Base-by-base conservation (phyloP, 2,113 vertebrate species). In the Mellivora capensis region DNA sequence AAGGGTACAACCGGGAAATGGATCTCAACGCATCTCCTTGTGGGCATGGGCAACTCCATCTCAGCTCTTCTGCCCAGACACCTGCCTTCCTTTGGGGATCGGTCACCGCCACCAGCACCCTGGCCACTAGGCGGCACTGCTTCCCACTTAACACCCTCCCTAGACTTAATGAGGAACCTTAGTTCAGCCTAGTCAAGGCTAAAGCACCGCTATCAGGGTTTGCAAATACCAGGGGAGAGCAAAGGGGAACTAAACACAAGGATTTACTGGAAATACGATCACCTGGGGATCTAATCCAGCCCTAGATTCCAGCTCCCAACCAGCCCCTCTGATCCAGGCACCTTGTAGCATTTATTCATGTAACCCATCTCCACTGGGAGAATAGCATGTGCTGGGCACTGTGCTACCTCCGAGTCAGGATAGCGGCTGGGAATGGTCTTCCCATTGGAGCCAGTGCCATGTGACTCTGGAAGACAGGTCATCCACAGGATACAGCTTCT, bases 381-480 rank as follows among this genome's bases (percentile, higher is more conserved):
- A 71, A 57, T n/a, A 39, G 13, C 42, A 14, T 1, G 12, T 17
- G 42, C 44, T 27, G 25, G 39, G 79, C 52, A 76, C 93, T n/a
- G 15, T 31, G 42, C 39, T 39, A 54, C n/a, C 14, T 1, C 47
- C 11, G 2, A 54, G 67, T 27, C 49, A 34, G n/a, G n/a, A 23
- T 23, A 37, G 23, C 44, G 31, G n/a, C 77, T 67, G 29, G 72
- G 47, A 87, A 7, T 42, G 29, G 37, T 54, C 20, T 61, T 31
- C 23, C 25, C 7, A 6, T 21, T 0, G 2, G 54, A 72, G 37
- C 18, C 0, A 14, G 14, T 52, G 18, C 83, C n/a, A 1, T 3
- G 47, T 42, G 27, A 69, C 37, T 37, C 90, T 59, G 2, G 3
- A 29, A 85, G 52, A 52, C 18, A 14, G 6, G 61, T 21, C 21